Base-by-base conservation (phyloP, 2,797 vertebrate genomes). In the Myiothlypis chrysogaster region DNA sequence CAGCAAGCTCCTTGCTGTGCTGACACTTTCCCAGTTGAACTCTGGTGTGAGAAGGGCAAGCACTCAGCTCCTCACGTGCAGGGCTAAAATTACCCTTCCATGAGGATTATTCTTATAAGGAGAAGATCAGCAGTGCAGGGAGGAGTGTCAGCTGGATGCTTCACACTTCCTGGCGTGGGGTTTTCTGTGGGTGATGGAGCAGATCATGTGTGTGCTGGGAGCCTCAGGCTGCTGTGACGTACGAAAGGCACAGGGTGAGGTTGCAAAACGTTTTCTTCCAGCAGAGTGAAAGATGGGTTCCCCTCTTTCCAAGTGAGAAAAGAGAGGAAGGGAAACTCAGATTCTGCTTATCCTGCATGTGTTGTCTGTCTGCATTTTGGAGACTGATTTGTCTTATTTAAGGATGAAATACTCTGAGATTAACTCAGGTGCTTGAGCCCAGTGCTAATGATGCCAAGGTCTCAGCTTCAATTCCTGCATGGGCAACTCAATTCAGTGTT, bases 231-330 rank as follows among this genome's bases (percentile, higher is more conserved):
- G 59, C 64, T 0, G 6, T 96, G 95, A 94, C 37, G 53, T 81
- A 28, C 65, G 28, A 19, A 15, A 60, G 69, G 79, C 91, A 94
- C 75, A 85, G 77, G 93, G 83, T 35, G 44, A 73, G 35, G 47
- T 96, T 96, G 94, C 95, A 93, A 96, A 90, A 97, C 57, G 4
- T 69, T 56, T 70, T 75, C 76, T 93, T 50, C 73, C 55, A 90
- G 37, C 1, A 0, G 21, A 50, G 41, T 6, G 21, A 71, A 66
- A 78, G 64, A 49, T 0, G 8, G 9, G 28, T 84, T 93, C 49
- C 56, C 50, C 61, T 65, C 76, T 53, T 27, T 47, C 4, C 5
- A 13, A 43, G 39, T 47, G 10, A 69, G 25, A 56, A 63, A 24
- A 63, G 41, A 73, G n/a, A 61, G 34, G 56, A 71, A 86, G 43